These are phyloP conservation scores for Phallusia fumigata DNA, from an alignment of 23 tunicate species.

Conservation along the genomic window DNA sequence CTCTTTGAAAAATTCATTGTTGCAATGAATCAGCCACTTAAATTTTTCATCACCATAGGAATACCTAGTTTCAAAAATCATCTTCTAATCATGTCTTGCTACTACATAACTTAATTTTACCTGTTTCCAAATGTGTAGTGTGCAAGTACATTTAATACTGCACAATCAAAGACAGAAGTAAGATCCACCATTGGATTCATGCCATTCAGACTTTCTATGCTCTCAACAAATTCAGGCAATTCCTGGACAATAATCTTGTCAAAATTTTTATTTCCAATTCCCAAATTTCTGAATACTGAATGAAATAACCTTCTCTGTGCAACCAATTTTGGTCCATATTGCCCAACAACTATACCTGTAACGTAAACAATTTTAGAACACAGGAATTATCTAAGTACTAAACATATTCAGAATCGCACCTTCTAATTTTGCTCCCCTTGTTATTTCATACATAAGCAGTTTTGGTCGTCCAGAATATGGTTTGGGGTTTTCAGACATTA, in stretches of 20 bases:
- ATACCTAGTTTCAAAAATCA: not conserved
- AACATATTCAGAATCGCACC: not conserved
- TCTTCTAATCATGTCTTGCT: too few species aligned
- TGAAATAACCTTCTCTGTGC: constrained; percentile 33
- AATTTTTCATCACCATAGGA: constrained; percentile 18
- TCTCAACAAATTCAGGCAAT: constrained; percentile 13
- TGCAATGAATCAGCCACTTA: not conserved
- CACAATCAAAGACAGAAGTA: not conserved
- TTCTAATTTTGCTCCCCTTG: not conserved
- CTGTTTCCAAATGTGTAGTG: constrained; percentile 16
- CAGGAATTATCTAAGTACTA: not conserved
- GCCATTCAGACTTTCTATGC: not conserved
- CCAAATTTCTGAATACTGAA: constrained; percentile 18
- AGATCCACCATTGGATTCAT: not conserved
- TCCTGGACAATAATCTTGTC: constrained; percentile 21
- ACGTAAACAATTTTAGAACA: not conserved
- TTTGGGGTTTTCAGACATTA: not conserved
- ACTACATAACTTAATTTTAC: too few species aligned
- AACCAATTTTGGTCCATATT: constrained; percentile 15
- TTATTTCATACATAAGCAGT: not conserved
- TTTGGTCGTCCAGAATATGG: not conserved
- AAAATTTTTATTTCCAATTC: not conserved
- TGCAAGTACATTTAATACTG: constrained; percentile 22
- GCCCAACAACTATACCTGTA: constrained; percentile 16
- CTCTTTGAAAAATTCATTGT: constrained; percentile 7